Conservation (phyloP, 2,113 vertebrate genomes). For the Nestor notabilis region DNA sequence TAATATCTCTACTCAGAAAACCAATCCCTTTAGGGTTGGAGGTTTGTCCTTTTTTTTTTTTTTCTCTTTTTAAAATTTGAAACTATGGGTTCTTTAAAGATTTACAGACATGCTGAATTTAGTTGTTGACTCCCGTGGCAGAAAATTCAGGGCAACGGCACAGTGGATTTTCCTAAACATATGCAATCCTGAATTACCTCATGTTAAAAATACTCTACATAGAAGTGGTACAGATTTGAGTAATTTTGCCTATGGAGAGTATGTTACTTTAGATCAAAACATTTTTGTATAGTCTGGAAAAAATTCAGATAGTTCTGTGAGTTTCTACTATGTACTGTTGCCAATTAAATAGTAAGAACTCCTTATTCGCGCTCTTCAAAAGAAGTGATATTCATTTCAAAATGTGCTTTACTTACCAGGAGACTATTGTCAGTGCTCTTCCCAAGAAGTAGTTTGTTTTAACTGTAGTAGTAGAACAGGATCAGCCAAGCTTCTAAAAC, state of each 20-base stretch:
- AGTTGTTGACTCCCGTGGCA: neutral
- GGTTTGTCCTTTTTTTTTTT: neutral
- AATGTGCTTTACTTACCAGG: neutral
- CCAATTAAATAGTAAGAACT: neutral
- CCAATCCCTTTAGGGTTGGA: rapidly evolving
- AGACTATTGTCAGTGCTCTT: neutral
- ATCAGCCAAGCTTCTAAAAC: neutral
- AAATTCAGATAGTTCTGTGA: neutral
- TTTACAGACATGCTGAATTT: neutral
- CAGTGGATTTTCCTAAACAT: neutral
- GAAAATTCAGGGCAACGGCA: neutral
- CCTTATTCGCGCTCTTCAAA: neutral
- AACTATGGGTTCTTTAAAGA: neutral
- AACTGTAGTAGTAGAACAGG: neutral
- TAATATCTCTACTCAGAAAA: neutral
- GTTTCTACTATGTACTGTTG: neutral
- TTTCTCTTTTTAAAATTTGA: neutral
- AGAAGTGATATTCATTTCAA: neutral
- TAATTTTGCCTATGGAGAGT: neutral
- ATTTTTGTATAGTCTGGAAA: neutral
- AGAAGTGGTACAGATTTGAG: neutral
- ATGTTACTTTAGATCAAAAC: neutral
- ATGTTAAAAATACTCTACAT: neutral
- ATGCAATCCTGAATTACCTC: neutral
- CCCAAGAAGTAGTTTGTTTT: neutral